Percentiles rank a stretch among this genome's conserved stretches.
Evolutionary conservation across 2,113 vertebrate genomes (phyloP).

Genomic region (Neoarius graeffei): DNA sequence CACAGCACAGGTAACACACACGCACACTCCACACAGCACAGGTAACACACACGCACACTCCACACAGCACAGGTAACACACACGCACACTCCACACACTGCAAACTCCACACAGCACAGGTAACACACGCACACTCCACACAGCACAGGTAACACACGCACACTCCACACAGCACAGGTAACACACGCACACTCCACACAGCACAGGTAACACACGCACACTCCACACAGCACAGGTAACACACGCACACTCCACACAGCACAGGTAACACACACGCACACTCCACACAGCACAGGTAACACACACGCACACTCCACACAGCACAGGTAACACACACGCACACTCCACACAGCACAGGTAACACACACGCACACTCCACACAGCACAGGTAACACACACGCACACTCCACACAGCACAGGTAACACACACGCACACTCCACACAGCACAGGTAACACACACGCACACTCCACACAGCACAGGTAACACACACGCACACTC

Average conservation of each 20-base stretch:
- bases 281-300: background rate
- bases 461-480: background rate
- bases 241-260: constrained; percentile 77
- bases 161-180: too few species aligned
- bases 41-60: background rate
- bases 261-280: constrained; percentile 70
- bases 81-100: too few species aligned
- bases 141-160: constrained; percentile 64
- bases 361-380: constrained; percentile 74
- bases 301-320: background rate
- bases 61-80: constrained; percentile 45
- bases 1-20: background rate
- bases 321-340: background rate
- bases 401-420: constrained; percentile 75
- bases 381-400: constrained; percentile 61
- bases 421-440: constrained; percentile 56
- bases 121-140: constrained; percentile 69
- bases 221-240: constrained; percentile 18
- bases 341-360: background rate
- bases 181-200: too few species aligned
- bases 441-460: too few species aligned
- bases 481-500: too few species aligned
- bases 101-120: constrained; percentile 74
- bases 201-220: too few species aligned
- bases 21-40: background rate